Conservation (phyloP, 2,888 invertebrate species). For the Nemotelus pantherinus region DNA sequence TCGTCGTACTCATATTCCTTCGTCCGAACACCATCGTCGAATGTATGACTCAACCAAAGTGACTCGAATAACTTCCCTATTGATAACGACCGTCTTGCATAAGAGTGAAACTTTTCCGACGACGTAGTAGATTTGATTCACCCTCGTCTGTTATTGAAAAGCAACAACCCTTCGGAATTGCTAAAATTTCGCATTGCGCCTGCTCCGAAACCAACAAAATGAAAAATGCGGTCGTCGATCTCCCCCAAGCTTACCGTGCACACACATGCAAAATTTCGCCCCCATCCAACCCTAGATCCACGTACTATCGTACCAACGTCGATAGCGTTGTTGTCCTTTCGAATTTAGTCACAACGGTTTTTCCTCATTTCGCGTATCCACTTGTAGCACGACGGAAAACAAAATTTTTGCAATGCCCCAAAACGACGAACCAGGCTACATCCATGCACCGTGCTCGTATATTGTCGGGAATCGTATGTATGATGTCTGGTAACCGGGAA, state of each 20-base stretch:
- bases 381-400: constrained; percentile 39
- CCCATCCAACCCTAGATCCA: not conserved
- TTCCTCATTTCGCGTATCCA: constrained; percentile 21
- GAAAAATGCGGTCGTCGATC: constrained; percentile 39
- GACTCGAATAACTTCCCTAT: constrained; percentile 37
- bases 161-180: constrained; percentile 31
- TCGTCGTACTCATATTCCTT: too few relatives aligned
- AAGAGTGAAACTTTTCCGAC: constrained; percentile 13
- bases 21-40: too few relatives aligned
- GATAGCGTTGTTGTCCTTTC: too few relatives aligned
- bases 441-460: constrained; percentile 1
- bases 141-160: constrained; percentile 20
- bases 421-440: not conserved
- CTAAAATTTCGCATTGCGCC: constrained; percentile 16
- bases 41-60: constrained; percentile 25
- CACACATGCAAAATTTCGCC: constrained; percentile 27
- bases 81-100: constrained; percentile 18
- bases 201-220: constrained; percentile 20
- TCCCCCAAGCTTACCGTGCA: constrained; percentile 30
- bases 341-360: not conserved
- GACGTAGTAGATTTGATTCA: constrained; percentile 18
- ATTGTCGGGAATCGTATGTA: constrained; percentile 19
- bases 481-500: constrained; percentile 26
- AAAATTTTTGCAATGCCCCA: constrained; percentile 35
- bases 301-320: too few relatives aligned